Conservation (phyloP, 2,113 vertebrate species). For the Odocoileus virginianus region DNA sequence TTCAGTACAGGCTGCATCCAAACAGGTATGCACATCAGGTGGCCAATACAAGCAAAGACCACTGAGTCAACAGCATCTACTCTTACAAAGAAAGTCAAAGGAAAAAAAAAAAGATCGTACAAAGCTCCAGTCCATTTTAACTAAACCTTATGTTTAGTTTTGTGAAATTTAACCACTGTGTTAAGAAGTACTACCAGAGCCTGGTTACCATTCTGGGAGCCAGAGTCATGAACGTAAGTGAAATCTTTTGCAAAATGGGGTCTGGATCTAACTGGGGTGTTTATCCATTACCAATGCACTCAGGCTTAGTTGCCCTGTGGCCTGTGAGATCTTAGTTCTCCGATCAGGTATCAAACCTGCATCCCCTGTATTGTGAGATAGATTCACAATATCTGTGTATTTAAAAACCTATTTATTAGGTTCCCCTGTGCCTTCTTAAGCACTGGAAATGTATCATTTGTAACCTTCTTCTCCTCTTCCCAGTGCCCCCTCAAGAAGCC, state of each 20-base stretch:
- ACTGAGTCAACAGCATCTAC: neutral
- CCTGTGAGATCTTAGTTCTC: neutral
- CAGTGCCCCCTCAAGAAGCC: neutral
- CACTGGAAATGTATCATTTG: neutral
- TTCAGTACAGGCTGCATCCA: neutral
- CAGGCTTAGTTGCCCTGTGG: rapidly evolving
- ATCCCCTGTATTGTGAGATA: neutral
- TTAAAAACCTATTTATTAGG: neutral
- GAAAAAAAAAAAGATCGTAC: neutral
- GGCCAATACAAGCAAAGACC: neutral
- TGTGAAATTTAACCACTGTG: neutral
- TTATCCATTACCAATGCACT: neutral
- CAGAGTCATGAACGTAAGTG: neutral
- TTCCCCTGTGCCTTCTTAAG: neutral
- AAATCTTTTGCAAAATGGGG: neutral
- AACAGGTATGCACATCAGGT: neutral
- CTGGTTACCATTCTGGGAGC: neutral
- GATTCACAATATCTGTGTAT: neutral
- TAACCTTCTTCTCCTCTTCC: neutral
- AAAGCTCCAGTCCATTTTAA: neutral
- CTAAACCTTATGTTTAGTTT: neutral
- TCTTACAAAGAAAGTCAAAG: neutral
- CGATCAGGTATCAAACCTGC: neutral
- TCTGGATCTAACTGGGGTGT: neutral
- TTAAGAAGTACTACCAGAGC: neutral